These are phyloP conservation scores for Urocolius indicus DNA, from an alignment of 2,113 vertebrate genomes.

Conservation along the genomic window DNA sequence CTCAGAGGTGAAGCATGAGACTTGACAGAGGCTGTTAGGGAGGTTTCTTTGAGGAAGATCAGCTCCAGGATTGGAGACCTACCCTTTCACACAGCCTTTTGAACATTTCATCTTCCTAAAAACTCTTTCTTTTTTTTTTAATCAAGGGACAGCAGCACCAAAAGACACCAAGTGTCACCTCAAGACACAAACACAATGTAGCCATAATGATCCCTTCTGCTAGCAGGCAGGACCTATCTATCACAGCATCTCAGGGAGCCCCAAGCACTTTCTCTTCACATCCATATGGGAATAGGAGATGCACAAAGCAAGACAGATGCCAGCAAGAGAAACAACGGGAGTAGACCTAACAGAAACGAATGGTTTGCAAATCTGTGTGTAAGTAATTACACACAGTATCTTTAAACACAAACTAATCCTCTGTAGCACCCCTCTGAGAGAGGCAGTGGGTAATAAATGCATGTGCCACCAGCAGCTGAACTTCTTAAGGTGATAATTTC, in stretches of 20 bases:
- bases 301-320: neutral
- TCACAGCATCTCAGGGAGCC: neutral
- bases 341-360: neutral
- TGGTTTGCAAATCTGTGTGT: neutral
- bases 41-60: neutral
- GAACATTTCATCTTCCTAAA: neutral
- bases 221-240: neutral
- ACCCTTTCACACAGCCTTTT: neutral
- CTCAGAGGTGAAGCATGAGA: neutral
- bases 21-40: fast-evolving
- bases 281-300: neutral
- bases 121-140: neutral
- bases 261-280: fast-evolving
- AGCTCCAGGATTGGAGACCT: neutral
- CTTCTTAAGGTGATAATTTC: neutral
- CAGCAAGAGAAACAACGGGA: neutral
- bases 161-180: neutral
- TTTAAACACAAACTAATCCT: neutral
- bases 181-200: neutral
- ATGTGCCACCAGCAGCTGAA: neutral
- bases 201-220: neutral
- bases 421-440: neutral
- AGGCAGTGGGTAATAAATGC: neutral
- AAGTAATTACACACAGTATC: neutral
- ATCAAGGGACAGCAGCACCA: neutral